Conservation (phyloP, 2,888 invertebrate genomes). For the Thereva unica region DNA sequence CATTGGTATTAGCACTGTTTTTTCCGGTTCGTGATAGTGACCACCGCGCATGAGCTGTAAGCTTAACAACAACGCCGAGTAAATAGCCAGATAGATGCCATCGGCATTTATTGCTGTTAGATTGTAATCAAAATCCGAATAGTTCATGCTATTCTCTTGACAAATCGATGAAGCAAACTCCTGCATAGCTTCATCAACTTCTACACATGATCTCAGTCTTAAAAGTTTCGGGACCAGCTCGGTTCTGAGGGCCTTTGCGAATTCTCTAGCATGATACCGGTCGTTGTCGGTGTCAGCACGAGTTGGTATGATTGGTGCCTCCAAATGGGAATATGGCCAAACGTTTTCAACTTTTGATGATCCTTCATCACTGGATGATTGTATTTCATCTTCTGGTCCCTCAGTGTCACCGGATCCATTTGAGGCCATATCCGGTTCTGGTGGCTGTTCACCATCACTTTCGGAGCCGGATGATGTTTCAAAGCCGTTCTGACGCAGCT, state of each 20-base stretch:
- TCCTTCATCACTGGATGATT: conserved; percentile 59
- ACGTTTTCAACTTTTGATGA: conserved; percentile 57
- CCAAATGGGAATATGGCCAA: conserved; percentile 58
- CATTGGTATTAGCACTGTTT: conserved; percentile 61
- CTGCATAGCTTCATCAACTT: conserved; percentile 88
- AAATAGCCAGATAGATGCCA: conserved; percentile 90
- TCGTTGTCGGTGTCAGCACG: conserved; percentile 76
- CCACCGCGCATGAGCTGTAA: conserved; percentile 76
- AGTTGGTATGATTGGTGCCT: conserved; percentile 55
- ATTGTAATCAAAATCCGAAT: conserved; percentile 62
- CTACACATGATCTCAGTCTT: conserved; percentile 76
- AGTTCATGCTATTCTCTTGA: conserved; percentile 66
- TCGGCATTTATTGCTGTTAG: conserved; percentile 85
- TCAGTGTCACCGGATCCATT: conserved; percentile 72
- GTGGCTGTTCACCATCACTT: conserved; percentile 71
- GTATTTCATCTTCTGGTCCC: conserved; percentile 71
- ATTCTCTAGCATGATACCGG: conserved; percentile 82
- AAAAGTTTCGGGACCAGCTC: conserved; percentile 78
- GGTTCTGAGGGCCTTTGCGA: conserved; percentile 74
- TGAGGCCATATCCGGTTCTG: conserved; percentile 69
- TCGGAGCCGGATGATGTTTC: conserved; percentile 64
- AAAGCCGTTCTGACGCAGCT: conserved; percentile 68
- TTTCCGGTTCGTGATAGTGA: conserved; percentile 68
- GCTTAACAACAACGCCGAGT: conserved; percentile 80
- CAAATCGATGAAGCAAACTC: conserved; percentile 91